A percentile compares a stretch with the other conserved stretches of the same genome.
These are phyloP conservation scores for Gracilinanus agilis DNA, from an alignment of 2,113 vertebrate species.

Conservation along the genomic window DNA sequence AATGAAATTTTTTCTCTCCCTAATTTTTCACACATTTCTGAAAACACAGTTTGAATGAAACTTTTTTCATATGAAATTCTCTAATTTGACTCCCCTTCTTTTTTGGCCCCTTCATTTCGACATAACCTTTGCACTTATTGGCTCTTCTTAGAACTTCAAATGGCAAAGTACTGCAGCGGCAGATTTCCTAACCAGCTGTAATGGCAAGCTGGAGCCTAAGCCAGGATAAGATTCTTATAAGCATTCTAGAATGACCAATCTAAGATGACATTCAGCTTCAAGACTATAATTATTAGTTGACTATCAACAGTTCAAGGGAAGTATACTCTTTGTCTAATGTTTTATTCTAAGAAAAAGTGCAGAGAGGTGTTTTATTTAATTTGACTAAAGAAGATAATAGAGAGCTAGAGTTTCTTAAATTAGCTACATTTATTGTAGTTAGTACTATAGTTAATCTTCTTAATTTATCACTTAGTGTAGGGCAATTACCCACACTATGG, in stretches of 20 bases:
- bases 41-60: slow-evolving; percentile 48
- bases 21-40: slow-evolving; percentile 4
- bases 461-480: slow-evolving; percentile 83
- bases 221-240: slow-evolving; percentile 20
- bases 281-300: slow-evolving; percentile 79
- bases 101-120: slow-evolving; percentile 52
- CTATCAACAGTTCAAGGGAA: slow-evolving; percentile 63
- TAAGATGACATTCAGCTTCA: slow-evolving; percentile 63
- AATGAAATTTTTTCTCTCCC: slow-evolving; percentile 21
- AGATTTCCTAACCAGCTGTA: slow-evolving; percentile 31
- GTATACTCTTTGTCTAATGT: slow-evolving; percentile 63
- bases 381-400: slow-evolving; percentile 78
- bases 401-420: slow-evolving; percentile 79
- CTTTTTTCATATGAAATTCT: slow-evolving; percentile 50
- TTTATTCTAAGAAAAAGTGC: slow-evolving; percentile 75
- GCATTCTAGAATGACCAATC: slow-evolving; percentile 54
- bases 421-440: slow-evolving; percentile 79
- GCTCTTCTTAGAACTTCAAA: slow-evolving; percentile 62
- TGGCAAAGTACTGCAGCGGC: slow-evolving; percentile 28
- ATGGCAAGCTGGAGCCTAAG: slow-evolving; percentile 57
- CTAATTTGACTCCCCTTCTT: slow-evolving; percentile 52
- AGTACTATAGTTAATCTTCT: slow-evolving; percentile 82
- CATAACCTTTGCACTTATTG: slow-evolving; percentile 55
- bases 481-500: slow-evolving; percentile 74
- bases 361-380: slow-evolving; percentile 80